Base-by-base conservation (phyloP, 2,888 invertebrate species). In the Tipula helvola region DNA sequence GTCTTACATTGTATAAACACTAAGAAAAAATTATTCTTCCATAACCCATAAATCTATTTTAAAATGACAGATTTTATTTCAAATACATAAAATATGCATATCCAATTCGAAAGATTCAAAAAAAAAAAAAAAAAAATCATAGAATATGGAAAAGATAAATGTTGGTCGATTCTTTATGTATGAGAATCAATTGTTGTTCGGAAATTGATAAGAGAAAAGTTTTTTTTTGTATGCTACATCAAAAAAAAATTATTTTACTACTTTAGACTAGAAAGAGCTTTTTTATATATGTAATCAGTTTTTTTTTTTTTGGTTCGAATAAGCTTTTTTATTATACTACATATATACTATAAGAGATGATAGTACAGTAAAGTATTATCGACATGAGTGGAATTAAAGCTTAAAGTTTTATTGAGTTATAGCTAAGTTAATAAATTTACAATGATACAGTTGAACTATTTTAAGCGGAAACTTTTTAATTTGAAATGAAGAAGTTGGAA, bases 1-100 rank as follows among this genome's bases (percentile, higher is more conserved):
- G 28, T 71, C 71, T 71, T 71, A 3, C 16, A 16, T 57, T 57
- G 4, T 28, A 28, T 28, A 28, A 28, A 71, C 71, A 10, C 57
- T 71, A 71, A 71, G 12, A 71, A 71, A 12, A 71, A 71, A 71
- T 71, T 10, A 71, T 71, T 71, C 71, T 18, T 71, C 71, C 71
- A 71, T 71, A 71, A 71, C 71, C 71, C 71, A 71, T 71, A 71
- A 71, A 71, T 71, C 71, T 71, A 71, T 71, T 71, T 28, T 71
- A 71, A 28, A 71, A 28, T 71, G 71, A 71, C 71, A 71, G 71
- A 71, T 71, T 71, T 71, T 71, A 71, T 28, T 71, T 71, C 71
- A 71, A 71, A 71, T 71, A 71, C 71, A 71, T 71, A 71, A 71
- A 71, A 71, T 71, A 71, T 71, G 71, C 71, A 71, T 71, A 71